Evolutionary conservation across 1,140 invertebrate genomes (phyloP).

Genomic region (Trichonephila inaurata): DNA sequence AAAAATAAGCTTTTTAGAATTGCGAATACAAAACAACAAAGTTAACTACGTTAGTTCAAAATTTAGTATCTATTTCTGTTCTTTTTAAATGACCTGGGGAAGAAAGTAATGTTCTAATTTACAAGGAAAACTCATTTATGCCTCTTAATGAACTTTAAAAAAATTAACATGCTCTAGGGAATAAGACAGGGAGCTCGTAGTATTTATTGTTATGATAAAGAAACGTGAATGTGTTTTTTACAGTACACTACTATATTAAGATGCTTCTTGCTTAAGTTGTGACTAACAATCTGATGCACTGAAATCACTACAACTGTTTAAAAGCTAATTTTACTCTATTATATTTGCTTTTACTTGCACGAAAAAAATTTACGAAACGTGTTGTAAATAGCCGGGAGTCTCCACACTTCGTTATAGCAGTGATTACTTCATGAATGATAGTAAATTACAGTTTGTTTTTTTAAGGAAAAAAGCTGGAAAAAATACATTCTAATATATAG

Average conservation of each 20-base stretch:
- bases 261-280: conserved; percentile 2
- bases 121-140: conserved; percentile 44
- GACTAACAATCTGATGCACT: conserved; percentile 26
- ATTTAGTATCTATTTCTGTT: conserved; percentile 8
- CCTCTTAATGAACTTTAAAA: conserved; percentile 32
- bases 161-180: conserved; percentile 40
- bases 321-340: conserved; percentile 27
- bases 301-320: conserved; percentile 15
- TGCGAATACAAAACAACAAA: neutral
- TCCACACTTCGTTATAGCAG: conserved; percentile 37
- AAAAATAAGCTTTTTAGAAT: neutral
- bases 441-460: conserved; percentile 51
- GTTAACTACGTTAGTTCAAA: conserved; percentile 14
- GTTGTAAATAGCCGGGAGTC: conserved; percentile 43
- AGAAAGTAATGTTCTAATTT: conserved; percentile 48
- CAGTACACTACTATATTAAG: neutral
- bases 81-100: conserved; percentile 12
- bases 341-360: conserved; percentile 19
- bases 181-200: neutral
- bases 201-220: conserved; percentile 46
- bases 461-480: neutral
- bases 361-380: conserved; percentile 3
- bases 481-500: neutral
- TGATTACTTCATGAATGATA: conserved; percentile 52
- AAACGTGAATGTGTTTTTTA: neutral